Evolutionary conservation across 2,888 invertebrate genomes (phyloP), one percentile per base, ranked within the genome.

Genomic region (Cryptus armator): DNA sequence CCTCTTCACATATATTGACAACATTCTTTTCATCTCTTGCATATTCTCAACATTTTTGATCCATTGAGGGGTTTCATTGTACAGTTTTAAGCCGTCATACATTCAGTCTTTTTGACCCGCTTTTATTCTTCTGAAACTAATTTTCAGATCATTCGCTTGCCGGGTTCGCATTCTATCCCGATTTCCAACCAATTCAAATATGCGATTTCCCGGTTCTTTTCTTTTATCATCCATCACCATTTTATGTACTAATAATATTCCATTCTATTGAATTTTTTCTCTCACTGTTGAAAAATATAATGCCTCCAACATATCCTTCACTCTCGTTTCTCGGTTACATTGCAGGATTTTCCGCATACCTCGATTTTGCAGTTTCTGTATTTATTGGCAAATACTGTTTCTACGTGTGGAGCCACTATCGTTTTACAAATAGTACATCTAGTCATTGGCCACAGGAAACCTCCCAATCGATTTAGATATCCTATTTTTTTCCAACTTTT

Each of bases 341-440:
- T 68, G 68, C 1, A 68, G 14, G 46, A 78, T 78, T n/a, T 37
- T 43, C 2, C 78, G 32, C 68, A 68, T 78, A 0, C 16, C 68
- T 19, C 68, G 14, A 29, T 78, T 78, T 16, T 78, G 78, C 51
- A 68, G 43, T 32, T 29, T 56, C 68, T 78, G 68, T 12, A n/a
- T n/a, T n/a, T n/a, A n/a, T n/a, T n/a, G n/a, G n/a, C n/a, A n/a
- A n/a, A n/a, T n/a, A n/a, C n/a, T n/a, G n/a, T n/a, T n/a, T n/a
- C n/a, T n/a, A n/a, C n/a, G n/a, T n/a, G 70, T 0, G 79, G 79
- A 2, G 79, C 68, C 14, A 79, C 24, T 44, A 79, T 79, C 3
- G 62, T 14, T n/a, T 76, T 62, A 76, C 6, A 46, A 0, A 46
- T 14, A 12, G 46, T 46, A 46, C 46, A 46, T 46, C 46, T 46